phyloP scores from a whole-genome alignment of 64 coral and sea anemone genomes.

The Acropora tenuis region DNA sequence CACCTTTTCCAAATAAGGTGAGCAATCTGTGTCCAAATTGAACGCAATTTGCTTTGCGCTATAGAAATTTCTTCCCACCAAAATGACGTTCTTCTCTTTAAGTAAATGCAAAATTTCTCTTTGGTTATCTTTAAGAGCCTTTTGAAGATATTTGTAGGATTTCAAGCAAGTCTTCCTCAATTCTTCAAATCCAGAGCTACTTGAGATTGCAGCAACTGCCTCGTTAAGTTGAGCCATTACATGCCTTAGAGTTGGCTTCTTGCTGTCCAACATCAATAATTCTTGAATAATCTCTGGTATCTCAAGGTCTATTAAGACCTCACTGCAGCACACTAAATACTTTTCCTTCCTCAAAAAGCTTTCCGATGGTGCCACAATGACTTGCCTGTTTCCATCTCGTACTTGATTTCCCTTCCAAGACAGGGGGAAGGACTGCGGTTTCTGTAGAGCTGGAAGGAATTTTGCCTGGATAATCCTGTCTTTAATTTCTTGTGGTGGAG shows the following conservation, averaged over 20 bases:
- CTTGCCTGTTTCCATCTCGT: too few relatives aligned
- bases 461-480: slow-evolving; percentile 10
- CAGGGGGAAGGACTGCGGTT: slow-evolving; percentile 68
- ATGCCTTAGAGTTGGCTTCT: background rate
- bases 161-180: background rate
- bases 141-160: background rate
- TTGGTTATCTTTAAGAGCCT: background rate
- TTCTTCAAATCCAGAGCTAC: background rate
- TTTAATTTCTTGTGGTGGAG: background rate
- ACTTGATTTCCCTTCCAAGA: slow-evolving; percentile 67
- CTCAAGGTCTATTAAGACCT: background rate
- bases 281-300: background rate
- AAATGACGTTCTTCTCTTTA: slow-evolving; percentile 17
- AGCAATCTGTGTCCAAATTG: slow-evolving; percentile 1
- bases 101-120: background rate
- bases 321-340: slow-evolving; percentile 66
- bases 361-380: slow-evolving; percentile 34
- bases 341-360: slow-evolving; percentile 22
- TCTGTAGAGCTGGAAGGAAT: slow-evolving; percentile 74
- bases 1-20: slow-evolving; percentile 60
- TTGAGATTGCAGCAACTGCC: background rate
- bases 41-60: slow-evolving; percentile 52
- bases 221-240: slow-evolving; percentile 9
- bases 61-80: slow-evolving; percentile 22
- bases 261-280: slow-evolving; percentile 11